A percentile compares a stretch with the other conserved stretches of the same genome.
phyloP scores from a whole-genome alignment of 2,797 vertebrate genomes.

The Xiphorhynchus erythropygius region DNA sequence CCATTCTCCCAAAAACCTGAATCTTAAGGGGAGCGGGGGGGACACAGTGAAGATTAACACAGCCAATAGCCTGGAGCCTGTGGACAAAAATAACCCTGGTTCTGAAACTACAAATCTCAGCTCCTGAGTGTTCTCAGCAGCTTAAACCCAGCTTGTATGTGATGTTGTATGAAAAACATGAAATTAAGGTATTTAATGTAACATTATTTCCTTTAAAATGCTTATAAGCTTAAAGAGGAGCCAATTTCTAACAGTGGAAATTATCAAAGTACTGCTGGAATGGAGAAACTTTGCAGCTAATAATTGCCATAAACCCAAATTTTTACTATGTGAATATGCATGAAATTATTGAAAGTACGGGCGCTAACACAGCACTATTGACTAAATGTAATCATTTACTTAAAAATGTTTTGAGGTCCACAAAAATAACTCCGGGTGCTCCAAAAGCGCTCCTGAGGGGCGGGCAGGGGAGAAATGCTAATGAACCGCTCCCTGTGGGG shows the following conservation, averaged over 20 bases:
- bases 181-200: background rate
- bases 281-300: background rate
- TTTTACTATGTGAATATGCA: fast-evolving
- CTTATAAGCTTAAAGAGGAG: background rate
- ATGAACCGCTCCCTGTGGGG: no score
- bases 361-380: no score
- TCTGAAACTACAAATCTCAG: background rate
- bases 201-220: background rate
- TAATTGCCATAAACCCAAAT: background rate
- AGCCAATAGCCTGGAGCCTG: background rate
- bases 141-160: background rate
- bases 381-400: background rate
- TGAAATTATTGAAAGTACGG: background rate
- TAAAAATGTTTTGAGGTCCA: no score
- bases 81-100: background rate
- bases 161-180: fast-evolving
- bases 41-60: fast-evolving
- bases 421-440: no score
- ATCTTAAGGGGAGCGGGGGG: background rate
- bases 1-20: background rate
- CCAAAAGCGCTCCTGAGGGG: no score
- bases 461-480: no score
- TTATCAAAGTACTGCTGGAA: background rate
- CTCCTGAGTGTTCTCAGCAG: background rate
- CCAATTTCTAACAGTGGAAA: background rate